Percentiles rank a stretch among this genome's conserved stretches.
Conservation (phyloP, 2,888 invertebrate species). For the Alentia gelatinosa region DNA sequence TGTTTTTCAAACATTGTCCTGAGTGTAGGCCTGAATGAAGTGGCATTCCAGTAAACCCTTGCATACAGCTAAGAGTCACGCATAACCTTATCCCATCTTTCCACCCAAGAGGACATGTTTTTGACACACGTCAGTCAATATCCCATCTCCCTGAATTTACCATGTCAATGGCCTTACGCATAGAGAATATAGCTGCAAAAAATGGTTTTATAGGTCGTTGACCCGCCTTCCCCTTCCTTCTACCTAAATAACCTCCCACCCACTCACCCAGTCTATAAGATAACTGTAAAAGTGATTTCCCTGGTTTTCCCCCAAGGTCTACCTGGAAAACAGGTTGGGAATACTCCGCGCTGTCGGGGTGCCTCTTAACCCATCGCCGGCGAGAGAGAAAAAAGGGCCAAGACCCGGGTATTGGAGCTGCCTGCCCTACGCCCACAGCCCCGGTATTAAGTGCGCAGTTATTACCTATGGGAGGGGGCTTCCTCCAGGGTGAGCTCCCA, state of each 20-base stretch:
- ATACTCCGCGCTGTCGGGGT: not conserved
- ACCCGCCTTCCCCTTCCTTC: not conserved
- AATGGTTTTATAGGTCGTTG: not conserved
- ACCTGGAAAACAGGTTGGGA: not conserved
- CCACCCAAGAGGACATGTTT: no score
- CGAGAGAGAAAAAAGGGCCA: not conserved
- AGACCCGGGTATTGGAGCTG: not conserved
- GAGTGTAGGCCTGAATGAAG: no score
- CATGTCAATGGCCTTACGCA: no score
- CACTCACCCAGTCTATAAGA: no score
- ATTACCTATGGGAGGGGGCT: not conserved
- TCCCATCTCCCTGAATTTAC: no score
- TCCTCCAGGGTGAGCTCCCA: not conserved
- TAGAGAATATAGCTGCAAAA: no score
- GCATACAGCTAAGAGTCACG: no score
- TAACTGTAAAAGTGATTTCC: not conserved
- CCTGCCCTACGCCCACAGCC: not conserved
- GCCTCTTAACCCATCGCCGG: not conserved
- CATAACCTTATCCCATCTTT: no score
- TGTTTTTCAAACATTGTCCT: no score
- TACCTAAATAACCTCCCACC: not conserved
- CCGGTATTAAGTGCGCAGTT: conserved; percentile 16
- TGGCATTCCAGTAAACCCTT: no score
- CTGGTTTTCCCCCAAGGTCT: not conserved
- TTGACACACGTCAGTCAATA: no score